Base-by-base conservation (phyloP, 2,888 invertebrate genomes). In the Rhagonycha fulva region DNA sequence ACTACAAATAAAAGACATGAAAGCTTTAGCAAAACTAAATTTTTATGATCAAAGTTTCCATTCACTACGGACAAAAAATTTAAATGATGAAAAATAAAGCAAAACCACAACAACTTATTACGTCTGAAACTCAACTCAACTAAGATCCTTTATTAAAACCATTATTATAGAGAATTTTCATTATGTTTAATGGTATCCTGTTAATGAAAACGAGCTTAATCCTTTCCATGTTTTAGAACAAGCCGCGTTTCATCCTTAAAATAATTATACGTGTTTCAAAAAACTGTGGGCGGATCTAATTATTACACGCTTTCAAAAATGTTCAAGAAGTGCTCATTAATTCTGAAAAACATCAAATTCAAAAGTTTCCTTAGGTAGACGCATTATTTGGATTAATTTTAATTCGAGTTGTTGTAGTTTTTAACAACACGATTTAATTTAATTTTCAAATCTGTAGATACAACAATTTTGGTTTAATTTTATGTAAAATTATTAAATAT, bases 141-240 rank as follows among this genome's bases (percentile, higher is more conserved):
- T 19, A 62, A 61, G 73, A 73, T 73, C 70, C 73, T 70, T 76
- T 67, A 73, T 73, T 73, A 76, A 70, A 76, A 70, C 28, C 73
- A 60, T 76, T 72, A 69, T 76, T 73, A 76, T 76, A 73, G 62
- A 73, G 76, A 76, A 73, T 76, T 72, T 76, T 76, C 72, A 76
- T 76, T 76, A 76, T 73, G 73, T 70, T 73, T 76, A 76, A 72
- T 76, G 76, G 70, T 62, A 73, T 73, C 73, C 60, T 76, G 76
- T 76, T 72, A 72, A 76, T 76, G 76, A 72, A 76, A 76, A 76
- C 62, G 72, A 73, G 73, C 72, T 76, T 73, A 75, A 69, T 68
- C 69, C 47, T 75, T 66, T 72, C 32, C 72, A 63, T 62, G 70
- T 14, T 70, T 70, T 62, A 73, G 63, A 73, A 67, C 70, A 73